These are phyloP conservation scores for Microchrysa polita DNA, from an alignment of 2,888 invertebrate species.

Conservation along the genomic window DNA sequence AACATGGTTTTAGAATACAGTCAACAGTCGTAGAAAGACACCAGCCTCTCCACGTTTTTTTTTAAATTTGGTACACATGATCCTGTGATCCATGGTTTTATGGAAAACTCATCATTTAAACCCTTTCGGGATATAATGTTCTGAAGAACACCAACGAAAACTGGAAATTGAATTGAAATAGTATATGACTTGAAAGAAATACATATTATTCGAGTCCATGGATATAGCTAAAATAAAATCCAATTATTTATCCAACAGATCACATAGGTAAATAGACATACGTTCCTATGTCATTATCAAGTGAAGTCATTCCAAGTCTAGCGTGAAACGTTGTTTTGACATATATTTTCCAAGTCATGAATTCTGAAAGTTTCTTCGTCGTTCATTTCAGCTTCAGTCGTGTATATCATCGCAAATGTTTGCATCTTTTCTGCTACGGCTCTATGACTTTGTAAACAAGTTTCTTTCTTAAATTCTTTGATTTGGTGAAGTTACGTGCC, in stretches of 20 bases:
- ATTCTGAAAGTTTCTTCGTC: conserved; percentile 43
- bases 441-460: conserved; percentile 21
- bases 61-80: no score
- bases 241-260: conserved; percentile 22
- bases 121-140: no score
- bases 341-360: conserved; percentile 45
- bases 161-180: no score
- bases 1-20: no score
- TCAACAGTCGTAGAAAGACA: no score
- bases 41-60: no score
- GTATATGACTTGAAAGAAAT: no score
- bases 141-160: no score
- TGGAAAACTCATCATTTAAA: no score
- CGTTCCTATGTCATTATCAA: conserved; percentile 43
- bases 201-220: no score
- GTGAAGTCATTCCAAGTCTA: conserved; percentile 41
- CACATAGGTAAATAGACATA: conserved; percentile 23
- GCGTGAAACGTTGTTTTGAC: conserved; percentile 43
- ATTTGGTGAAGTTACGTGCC: no score
- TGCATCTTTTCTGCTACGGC: neutral
- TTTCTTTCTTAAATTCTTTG: neutral
- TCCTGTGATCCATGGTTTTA: no score
- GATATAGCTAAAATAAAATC: neutral
- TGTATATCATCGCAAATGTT: conserved; percentile 30
- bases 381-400: conserved; percentile 13